Percentiles rank a stretch among this genome's conserved stretches.
Conservation (phyloP, 2,888 invertebrate species). For the Macrosoma leucophasiata region DNA sequence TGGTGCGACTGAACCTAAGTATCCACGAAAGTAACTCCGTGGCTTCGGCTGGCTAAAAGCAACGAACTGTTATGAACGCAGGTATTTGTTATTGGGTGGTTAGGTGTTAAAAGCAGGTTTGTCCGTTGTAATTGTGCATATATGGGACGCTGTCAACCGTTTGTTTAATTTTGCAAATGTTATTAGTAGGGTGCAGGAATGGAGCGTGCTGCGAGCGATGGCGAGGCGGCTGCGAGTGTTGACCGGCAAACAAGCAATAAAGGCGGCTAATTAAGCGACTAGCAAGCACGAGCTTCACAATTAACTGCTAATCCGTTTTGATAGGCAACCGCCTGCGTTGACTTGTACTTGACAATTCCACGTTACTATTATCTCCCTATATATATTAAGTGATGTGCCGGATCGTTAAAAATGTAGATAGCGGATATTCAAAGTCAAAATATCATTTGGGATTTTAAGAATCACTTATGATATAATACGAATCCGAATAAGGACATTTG, state of each 20-base stretch:
- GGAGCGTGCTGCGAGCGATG: conserved; percentile 19
- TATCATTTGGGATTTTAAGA: too few species aligned
- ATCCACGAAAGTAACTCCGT: conserved; percentile 10
- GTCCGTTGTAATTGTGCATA: conserved; percentile 47
- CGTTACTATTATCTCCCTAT: neutral
- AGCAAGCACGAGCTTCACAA: conserved; percentile 33
- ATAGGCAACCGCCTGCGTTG: conserved; percentile 24
- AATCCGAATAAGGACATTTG: too few species aligned
- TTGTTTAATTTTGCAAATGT: conserved; percentile 65
- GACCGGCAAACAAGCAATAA: conserved; percentile 45
- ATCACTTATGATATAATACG: too few species aligned
- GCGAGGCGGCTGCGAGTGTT: conserved; percentile 31
- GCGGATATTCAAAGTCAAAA: too few species aligned
- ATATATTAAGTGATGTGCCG: too few species aligned
- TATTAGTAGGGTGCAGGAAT: conserved; percentile 37
- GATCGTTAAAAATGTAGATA: too few species aligned
- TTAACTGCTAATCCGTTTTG: conserved; percentile 40
- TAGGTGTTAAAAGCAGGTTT: conserved; percentile 46
- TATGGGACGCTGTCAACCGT: conserved; percentile 36
- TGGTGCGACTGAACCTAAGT: conserved; percentile 11
- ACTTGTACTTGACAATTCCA: conserved; percentile 1
- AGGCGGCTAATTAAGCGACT: conserved; percentile 49
- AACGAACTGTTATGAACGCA: conserved; percentile 14
- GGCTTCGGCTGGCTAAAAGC: conserved; percentile 22
- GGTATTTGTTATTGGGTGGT: conserved; percentile 38